Evolutionary conservation across 1,140 invertebrate genomes (phyloP).

Genomic region (Eumaeus atala): DNA sequence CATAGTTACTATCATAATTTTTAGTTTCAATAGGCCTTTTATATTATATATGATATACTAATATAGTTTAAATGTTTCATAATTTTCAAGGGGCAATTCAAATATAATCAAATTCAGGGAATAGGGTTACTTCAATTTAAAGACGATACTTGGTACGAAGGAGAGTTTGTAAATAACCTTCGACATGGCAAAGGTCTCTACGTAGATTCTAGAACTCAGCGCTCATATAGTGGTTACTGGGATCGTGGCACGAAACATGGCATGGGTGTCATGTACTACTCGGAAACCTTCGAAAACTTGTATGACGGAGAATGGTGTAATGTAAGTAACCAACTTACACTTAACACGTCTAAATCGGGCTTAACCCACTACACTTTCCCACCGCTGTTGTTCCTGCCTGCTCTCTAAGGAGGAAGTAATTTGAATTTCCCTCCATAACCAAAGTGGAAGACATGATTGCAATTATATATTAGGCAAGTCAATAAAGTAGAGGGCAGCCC

Average conservation of each 20-base stretch:
- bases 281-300: slow-evolving; percentile 41
- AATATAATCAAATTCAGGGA: slow-evolving; percentile 72
- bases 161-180: slow-evolving; percentile 71
- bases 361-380: no score
- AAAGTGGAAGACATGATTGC: no score
- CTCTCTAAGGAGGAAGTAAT: no score
- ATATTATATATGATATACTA: no score
- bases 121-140: slow-evolving; percentile 73
- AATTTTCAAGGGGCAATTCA: slow-evolving; percentile 70
- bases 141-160: slow-evolving; percentile 74
- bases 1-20: no score
- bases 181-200: slow-evolving; percentile 74
- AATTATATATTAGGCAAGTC: no score
- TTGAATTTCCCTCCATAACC: no score
- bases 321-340: slow-evolving; percentile 34
- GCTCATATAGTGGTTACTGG: slow-evolving; percentile 73
- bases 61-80: no score
- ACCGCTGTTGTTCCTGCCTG: no score
- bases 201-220: slow-evolving; percentile 64
- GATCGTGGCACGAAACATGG: slow-evolving; percentile 68
- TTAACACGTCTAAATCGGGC: no score
- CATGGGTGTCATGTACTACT: slow-evolving; percentile 51
- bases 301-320: slow-evolving; percentile 56
- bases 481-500: no score
- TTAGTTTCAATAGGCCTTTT: no score